Percentiles rank a stretch among this genome's conserved stretches.
Evolutionary conservation across 2,888 invertebrate species (phyloP).

Genomic region (Xestia ashworthii): DNA sequence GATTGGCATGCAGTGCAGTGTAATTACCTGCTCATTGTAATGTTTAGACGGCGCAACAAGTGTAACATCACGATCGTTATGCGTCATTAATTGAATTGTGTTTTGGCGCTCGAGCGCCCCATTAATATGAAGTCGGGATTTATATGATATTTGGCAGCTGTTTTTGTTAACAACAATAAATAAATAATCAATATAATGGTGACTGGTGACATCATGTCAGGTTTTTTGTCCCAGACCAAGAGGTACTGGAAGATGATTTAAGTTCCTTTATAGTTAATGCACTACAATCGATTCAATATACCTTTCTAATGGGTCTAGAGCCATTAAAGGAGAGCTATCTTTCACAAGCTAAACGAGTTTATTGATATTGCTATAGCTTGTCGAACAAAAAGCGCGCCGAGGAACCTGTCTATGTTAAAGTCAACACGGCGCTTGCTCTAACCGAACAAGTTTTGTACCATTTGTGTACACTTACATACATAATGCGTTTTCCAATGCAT

Average conservation of each 20-base stretch:
- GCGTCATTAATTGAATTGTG: constrained; percentile 76
- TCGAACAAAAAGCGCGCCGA: constrained; percentile 75
- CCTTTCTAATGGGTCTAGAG: constrained; percentile 71
- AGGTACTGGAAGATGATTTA: constrained; percentile 8
- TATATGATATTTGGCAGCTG: constrained; percentile 74
- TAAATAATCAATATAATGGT: constrained; percentile 41
- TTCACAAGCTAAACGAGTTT: constrained; percentile 80
- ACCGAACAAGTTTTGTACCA: constrained; percentile 81
- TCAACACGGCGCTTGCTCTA: constrained; percentile 77
- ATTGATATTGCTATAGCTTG: constrained; percentile 80
- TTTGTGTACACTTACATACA: constrained; percentile 73
- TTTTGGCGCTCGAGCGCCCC: constrained; percentile 72
- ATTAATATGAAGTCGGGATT: constrained; percentile 70
- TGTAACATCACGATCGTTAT: constrained; percentile 74
- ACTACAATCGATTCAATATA: constrained; percentile 49
- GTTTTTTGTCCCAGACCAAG: constrained; percentile 31
- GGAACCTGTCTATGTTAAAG: constrained; percentile 81
- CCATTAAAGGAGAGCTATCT: constrained; percentile 80
- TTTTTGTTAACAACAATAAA: constrained; percentile 65
- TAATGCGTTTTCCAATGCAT: constrained; percentile 81
- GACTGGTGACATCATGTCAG: constrained; percentile 55
- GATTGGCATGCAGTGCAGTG: constrained; percentile 66
- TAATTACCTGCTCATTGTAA: constrained; percentile 70
- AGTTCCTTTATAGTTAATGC: constrained; percentile 39
- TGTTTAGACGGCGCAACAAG: constrained; percentile 70